Evolutionary conservation across 2,113 vertebrate genomes (phyloP), one percentile per base, ranked within the genome.

Genomic region (Eublepharis macularius): DNA sequence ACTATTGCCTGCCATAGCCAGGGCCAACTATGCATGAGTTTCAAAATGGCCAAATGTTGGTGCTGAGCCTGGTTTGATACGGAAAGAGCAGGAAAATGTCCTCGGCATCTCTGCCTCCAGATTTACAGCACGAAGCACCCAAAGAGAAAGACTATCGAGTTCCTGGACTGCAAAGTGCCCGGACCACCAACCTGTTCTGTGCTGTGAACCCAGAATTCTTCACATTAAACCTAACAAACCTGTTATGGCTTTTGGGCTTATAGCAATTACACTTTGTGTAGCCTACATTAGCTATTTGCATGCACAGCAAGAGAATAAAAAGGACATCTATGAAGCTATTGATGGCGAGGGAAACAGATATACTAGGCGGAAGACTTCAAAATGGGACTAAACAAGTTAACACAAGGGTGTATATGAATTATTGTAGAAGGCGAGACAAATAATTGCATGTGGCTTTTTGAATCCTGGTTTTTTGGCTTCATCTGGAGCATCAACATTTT

Each of bases 161-260:
- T 2, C 97, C 97, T 1, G 98, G 98, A 41, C 94, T 99, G 89
- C 97, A 97, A 83, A 96, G 93, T 0, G 95, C 94, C 0, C 94
- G 86, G 75, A 98, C 98, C n/a, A 99, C 98, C 29, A 96, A 96
- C 1, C 94, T 99, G 32, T 99, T 99, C 95, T 95, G 98, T 81
- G 98, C 97, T 3, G 94, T 99, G 72, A 99, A 99, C 90, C 98
- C 99, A 1, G 99, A 99, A 90, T 98, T 99, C 90, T 99, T 99
- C 96, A 19, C 12, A 98, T 99, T 82, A 99, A 96, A 95, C 98
- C 98, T 39, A 99, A 99, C 90, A 99, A 98, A 93, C 96, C 98
- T 0, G 92, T 99, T 93, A 99, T 99, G 99, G 97, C 89, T 14
- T 98, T 99, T 47, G 99, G 99, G 75, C 93, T 99, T 76, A 2